Evolutionary conservation across 2,888 invertebrate species (phyloP).

Genomic region (Pedicia rivosa): DNA sequence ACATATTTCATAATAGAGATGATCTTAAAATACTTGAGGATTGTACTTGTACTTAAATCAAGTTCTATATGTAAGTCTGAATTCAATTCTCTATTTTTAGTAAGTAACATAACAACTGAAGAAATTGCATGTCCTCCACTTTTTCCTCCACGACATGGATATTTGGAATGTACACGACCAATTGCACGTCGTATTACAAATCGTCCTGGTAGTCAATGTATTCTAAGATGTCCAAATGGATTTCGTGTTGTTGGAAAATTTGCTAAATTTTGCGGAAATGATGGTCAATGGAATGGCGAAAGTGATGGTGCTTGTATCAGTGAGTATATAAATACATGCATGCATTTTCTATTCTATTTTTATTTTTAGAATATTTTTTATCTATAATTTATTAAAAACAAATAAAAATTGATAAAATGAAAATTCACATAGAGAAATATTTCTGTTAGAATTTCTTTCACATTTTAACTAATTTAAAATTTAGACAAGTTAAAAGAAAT

Average conservation of each 20-base stretch:
- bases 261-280: slow-evolving; percentile 29
- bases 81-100: slow-evolving; percentile 8
- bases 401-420: no score
- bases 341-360: no score
- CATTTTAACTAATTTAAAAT: no score
- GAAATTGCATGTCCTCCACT: slow-evolving; percentile 29
- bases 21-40: no score
- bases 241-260: slow-evolving; percentile 29
- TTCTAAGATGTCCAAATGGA: slow-evolving; percentile 28
- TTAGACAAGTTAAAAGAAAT: no score
- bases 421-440: no score
- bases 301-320: slow-evolving; percentile 32
- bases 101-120: slow-evolving; percentile 13
- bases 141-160: slow-evolving; percentile 31
- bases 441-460: no score
- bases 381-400: no score
- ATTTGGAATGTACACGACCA: slow-evolving; percentile 30
- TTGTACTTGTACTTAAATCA: no score
- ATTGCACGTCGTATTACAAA: slow-evolving; percentile 24
- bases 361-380: no score
- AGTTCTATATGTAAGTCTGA: no score
- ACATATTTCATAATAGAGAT: no score
- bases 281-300: slow-evolving; percentile 32
- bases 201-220: slow-evolving; percentile 33
- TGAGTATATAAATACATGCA: slow-evolving; percentile 20